A percentile compares a stretch with the other conserved stretches of the same genome.
Conservation (phyloP, 2,888 invertebrate species). For the Drosophila robusta region DNA sequence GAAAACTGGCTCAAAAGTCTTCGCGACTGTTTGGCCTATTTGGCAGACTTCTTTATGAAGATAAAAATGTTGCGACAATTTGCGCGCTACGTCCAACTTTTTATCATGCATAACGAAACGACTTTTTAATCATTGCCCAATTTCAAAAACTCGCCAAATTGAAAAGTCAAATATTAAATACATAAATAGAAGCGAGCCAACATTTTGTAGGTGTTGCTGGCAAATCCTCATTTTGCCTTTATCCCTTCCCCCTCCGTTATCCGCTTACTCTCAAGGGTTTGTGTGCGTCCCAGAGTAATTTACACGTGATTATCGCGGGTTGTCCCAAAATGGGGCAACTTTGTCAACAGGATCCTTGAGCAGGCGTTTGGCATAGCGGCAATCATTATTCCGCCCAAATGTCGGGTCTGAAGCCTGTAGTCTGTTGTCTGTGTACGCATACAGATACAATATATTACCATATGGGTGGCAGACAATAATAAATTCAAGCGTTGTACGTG, state of each 20-base stretch:
- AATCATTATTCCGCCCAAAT: slow-evolving; percentile 58
- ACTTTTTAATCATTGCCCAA: slow-evolving; percentile 52
- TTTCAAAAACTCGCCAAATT: slow-evolving; percentile 41
- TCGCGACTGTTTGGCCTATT: slow-evolving; percentile 31
- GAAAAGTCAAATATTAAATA: slow-evolving; percentile 41
- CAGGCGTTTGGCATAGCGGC: slow-evolving; percentile 22
- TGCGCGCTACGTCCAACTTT: slow-evolving; percentile 18
- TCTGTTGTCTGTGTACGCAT: slow-evolving; percentile 8
- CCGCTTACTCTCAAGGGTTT: slow-evolving; percentile 9
- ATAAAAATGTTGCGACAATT: slow-evolving; percentile 9
- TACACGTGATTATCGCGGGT: slow-evolving; percentile 69
- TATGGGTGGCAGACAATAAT: slow-evolving; percentile 60
- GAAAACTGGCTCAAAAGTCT: slow-evolving; percentile 27
- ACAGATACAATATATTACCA: slow-evolving; percentile 42
- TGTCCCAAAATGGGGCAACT: slow-evolving; percentile 54
- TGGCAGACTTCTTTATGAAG: slow-evolving; percentile 28
- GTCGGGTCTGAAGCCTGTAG: not conserved
- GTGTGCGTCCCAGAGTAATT: slow-evolving; percentile 46
- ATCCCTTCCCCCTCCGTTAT: not conserved
- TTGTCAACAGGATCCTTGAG: slow-evolving; percentile 43
- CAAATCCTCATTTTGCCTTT: slow-evolving; percentile 6
- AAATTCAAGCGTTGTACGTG: slow-evolving; percentile 70
- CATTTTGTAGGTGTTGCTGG: slow-evolving; percentile 1
- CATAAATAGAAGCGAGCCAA: slow-evolving; percentile 6
- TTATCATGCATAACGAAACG: slow-evolving; percentile 33